Evolutionary conservation across 2,113 vertebrate genomes (phyloP), one percentile per base, ranked within the genome.

Genomic region (Cephalophus harveyi): DNA sequence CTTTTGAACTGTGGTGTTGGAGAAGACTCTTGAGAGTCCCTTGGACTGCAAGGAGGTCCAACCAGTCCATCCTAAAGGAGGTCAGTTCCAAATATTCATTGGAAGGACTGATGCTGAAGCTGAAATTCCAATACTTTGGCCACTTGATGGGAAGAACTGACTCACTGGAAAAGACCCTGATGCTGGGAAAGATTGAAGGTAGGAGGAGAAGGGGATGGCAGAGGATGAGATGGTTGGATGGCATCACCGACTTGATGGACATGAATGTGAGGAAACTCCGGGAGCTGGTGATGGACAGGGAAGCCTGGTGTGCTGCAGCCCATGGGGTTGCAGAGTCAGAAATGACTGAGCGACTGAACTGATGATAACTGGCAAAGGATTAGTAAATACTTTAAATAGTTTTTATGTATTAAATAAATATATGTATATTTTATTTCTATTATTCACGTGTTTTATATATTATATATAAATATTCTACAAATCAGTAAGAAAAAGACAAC

Each of bases 401-500:
- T 55, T 54, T 9, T 28, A 43, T 83, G 40, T 67, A 84, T 46
- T 67, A 54, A 67, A 84, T 33, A 36, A 27, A n/a, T n/a, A 46
- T 46, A 67, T 71, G 3, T 46, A n/a, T 11, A 82, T 52, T 90
- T 46, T 25, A n/a, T 82, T 55, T 64, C 30, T 40, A 57, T 71
- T 28, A n/a, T 36, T 15, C 14, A 59, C 60, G 19, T 6, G 33
- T 62, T 19, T 88, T 36, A 71, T 13, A 28, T 54, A n/a, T 54
- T 43, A n/a, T 86, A 59, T 54, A n/a, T 36, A 85, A 94, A 85
- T 84, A 95, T 46, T 60, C 25, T 91, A 81, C 19, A 46, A 54
- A 81, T 43, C 76, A 84, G 5, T 79, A 88, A 84, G 27, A 43
- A 67, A 86, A 94, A 36, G 64, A 91, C 14, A 84, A 23, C 11